Percentiles rank a stretch among this genome's conserved stretches.
Evolutionary conservation across 2,797 vertebrate species (phyloP).

Genomic region (Meda fulgida): DNA sequence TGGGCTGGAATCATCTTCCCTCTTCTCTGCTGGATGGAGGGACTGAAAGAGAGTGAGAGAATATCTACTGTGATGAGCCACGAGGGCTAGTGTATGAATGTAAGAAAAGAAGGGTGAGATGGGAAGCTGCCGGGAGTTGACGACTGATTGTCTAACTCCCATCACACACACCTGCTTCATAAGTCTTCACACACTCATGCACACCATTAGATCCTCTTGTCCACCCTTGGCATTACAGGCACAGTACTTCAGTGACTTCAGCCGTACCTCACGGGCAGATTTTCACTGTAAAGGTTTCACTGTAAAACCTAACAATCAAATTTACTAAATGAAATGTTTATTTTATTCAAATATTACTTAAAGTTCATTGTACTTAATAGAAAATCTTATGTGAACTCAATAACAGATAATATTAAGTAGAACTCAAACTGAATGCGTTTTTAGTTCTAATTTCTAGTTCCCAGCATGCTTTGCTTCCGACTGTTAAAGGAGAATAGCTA

Average conservation of each 20-base stretch:
- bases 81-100: conserved; percentile 2
- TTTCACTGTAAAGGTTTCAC: neutral
- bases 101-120: conserved; percentile 11
- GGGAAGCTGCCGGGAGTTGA: conserved; percentile 33
- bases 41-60: conserved; percentile 44
- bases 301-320: neutral
- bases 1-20: conserved; percentile 66
- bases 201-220: neutral
- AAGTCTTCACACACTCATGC: neutral
- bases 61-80: conserved; percentile 49
- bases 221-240: neutral
- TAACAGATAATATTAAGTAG: neutral
- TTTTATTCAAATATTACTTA: neutral
- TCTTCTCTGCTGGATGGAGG: conserved; percentile 68
- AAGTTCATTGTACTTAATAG: neutral
- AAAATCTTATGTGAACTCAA: neutral
- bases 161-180: neutral
- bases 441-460: neutral
- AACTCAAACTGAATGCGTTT: neutral
- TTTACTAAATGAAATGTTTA: neutral
- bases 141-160: conserved; percentile 38
- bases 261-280: neutral
- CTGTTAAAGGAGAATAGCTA: too few species aligned
- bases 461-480: neutral
- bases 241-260: neutral